phyloP scores from a whole-genome alignment of 1,140 invertebrate genomes.

The Pteromalus puparum region DNA sequence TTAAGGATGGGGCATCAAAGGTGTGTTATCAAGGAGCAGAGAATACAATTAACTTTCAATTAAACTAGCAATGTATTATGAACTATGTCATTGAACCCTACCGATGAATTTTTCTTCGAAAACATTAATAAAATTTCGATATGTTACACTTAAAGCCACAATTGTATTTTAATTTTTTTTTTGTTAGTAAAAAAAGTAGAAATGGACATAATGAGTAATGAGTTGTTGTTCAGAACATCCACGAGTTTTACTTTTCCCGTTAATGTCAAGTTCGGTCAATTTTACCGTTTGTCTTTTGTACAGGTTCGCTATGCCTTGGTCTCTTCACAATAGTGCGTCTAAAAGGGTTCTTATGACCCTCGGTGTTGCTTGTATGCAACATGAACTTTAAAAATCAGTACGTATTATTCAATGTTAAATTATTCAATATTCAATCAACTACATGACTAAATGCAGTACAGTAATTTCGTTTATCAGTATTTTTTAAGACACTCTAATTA shows the following conservation, averaged over 20 bases:
- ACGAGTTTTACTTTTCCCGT: slow-evolving; percentile 54
- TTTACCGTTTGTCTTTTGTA: slow-evolving; percentile 54
- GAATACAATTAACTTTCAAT: slow-evolving; percentile 25
- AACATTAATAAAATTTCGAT: slow-evolving; percentile 13
- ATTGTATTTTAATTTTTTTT: neutral
- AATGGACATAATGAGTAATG: slow-evolving; percentile 2
- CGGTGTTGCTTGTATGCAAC: slow-evolving; percentile 54
- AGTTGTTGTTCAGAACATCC: slow-evolving; percentile 42
- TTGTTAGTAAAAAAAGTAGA: neutral
- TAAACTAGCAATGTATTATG: slow-evolving; percentile 26
- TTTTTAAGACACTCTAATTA: neutral
- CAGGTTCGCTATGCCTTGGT: slow-evolving; percentile 51
- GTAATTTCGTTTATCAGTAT: neutral
- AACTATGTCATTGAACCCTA: slow-evolving; percentile 29
- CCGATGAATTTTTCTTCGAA: neutral
- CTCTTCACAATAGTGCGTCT: slow-evolving; percentile 54
- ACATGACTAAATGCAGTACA: slow-evolving; percentile 32
- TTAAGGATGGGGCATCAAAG: slow-evolving; percentile 19
- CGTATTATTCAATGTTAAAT: slow-evolving; percentile 39
- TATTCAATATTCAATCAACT: slow-evolving; percentile 28
- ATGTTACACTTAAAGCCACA: slow-evolving; percentile 17
- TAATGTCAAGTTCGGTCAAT: slow-evolving; percentile 35
- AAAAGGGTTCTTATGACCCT: slow-evolving; percentile 55
- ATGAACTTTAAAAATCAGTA: slow-evolving; percentile 53
- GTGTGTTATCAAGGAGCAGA: slow-evolving; percentile 17